Conservation (phyloP, 2,888 invertebrate genomes). For the Apomyelois bistriatella region DNA sequence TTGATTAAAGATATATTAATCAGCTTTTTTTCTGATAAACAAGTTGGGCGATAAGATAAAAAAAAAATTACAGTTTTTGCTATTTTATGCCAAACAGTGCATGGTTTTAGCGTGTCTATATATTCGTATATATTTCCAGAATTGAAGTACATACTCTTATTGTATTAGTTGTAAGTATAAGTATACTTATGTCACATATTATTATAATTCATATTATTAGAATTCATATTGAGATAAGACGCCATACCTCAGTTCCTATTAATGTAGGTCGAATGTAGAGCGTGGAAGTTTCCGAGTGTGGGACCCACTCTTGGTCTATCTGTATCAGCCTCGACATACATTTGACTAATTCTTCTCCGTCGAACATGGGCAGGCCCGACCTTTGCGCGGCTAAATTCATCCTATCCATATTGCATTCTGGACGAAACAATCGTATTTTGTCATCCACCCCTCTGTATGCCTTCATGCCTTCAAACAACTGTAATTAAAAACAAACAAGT, state of each 20-base stretch:
- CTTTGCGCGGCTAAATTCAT: conserved; percentile 93
- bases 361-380: conserved; percentile 93
- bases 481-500: conserved; percentile 30
- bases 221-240: not conserved
- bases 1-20: too few relatives aligned
- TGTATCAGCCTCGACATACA: conserved; percentile 91
- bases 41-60: too few relatives aligned
- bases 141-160: too few relatives aligned
- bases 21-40: too few relatives aligned
- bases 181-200: too few relatives aligned
- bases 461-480: conserved; percentile 99
- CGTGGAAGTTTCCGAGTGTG: conserved; percentile 92
- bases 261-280: conserved; percentile 97
- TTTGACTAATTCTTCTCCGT: conserved; percentile 90
- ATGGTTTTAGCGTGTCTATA: too few relatives aligned
- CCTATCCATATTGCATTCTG: conserved; percentile 95
- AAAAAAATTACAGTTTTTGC: too few relatives aligned
- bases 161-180: too few relatives aligned
- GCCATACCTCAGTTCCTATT: conserved; percentile 96
- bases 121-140: too few relatives aligned
- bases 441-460: conserved; percentile 96
- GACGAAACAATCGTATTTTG: conserved; percentile 95
- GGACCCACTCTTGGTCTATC: conserved; percentile 99
- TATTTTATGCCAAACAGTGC: too few relatives aligned
- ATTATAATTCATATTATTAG: too few relatives aligned